These are phyloP conservation scores for Leucoma salicis DNA, from an alignment of 2,888 invertebrate genomes.

Conservation along the genomic window DNA sequence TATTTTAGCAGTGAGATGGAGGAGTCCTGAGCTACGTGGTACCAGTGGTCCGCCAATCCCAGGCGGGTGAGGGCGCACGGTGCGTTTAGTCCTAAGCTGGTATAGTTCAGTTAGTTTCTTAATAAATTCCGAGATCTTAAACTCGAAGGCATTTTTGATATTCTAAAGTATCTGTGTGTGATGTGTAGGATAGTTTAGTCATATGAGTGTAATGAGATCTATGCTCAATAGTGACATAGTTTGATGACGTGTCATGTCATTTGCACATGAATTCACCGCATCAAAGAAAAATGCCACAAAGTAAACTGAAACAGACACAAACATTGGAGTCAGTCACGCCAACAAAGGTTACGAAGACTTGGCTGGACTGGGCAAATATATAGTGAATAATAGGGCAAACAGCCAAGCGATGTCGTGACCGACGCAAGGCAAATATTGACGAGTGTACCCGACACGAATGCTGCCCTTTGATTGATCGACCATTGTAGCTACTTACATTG, in stretches of 20 bases:
- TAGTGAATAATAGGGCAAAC: slow-evolving; percentile 74
- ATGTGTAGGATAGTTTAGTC: too few relatives aligned
- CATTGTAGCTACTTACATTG: slow-evolving; percentile 43
- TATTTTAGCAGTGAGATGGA: too few relatives aligned
- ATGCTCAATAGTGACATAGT: slow-evolving; percentile 2
- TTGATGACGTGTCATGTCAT: too few relatives aligned
- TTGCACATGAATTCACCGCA: too few relatives aligned
- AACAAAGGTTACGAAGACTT: slow-evolving; percentile 44
- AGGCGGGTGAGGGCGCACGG: too few relatives aligned
- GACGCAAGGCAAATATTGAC: slow-evolving; percentile 69
- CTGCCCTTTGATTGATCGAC: slow-evolving; percentile 76
- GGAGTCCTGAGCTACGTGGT: too few relatives aligned
- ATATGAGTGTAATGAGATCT: not conserved
- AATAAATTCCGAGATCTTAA: too few relatives aligned
- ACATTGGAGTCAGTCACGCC: slow-evolving; percentile 63
- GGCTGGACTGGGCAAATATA: slow-evolving; percentile 62
- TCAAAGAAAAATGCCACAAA: slow-evolving; percentile 38
- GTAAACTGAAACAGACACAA: slow-evolving; percentile 35
- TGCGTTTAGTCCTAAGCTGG: too few relatives aligned
- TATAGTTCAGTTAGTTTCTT: too few relatives aligned
- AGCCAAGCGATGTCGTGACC: slow-evolving; percentile 63
- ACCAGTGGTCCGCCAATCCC: too few relatives aligned
- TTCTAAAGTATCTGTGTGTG: too few relatives aligned
- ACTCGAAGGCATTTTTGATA: too few relatives aligned
- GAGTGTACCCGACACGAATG: slow-evolving; percentile 55